phyloP scores from a whole-genome alignment of 2,797 vertebrate species.

The Poecile montanus region DNA sequence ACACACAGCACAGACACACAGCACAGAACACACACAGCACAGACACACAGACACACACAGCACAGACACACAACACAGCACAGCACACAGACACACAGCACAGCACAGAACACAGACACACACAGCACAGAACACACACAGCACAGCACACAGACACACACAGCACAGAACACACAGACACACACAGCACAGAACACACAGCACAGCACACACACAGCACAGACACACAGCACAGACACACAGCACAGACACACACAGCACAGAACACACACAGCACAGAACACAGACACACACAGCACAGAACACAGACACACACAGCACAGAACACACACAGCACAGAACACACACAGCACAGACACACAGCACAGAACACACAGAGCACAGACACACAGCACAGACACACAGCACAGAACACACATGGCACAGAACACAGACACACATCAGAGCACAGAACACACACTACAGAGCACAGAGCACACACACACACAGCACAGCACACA shows the following conservation, averaged over 20 bases:
- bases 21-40: neutral
- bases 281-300: neutral
- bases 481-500: neutral
- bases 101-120: neutral
- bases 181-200: neutral
- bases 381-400: too few relatives aligned
- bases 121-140: neutral
- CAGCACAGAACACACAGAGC: neutral
- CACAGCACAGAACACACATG: neutral
- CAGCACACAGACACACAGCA: neutral
- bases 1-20: neutral
- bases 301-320: neutral
- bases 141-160: neutral
- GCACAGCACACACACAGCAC: too few relatives aligned
- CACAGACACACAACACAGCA: neutral
- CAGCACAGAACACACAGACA: neutral
- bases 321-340: neutral
- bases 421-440: neutral
- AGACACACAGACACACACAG: too few relatives aligned
- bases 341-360: neutral
- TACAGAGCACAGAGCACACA: neutral
- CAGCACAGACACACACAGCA: neutral
- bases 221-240: neutral
- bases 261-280: neutral
- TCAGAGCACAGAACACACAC: too few relatives aligned